Base-by-base conservation (phyloP, 1,140 invertebrate genomes). In the Cardiocondyla obscurior region DNA sequence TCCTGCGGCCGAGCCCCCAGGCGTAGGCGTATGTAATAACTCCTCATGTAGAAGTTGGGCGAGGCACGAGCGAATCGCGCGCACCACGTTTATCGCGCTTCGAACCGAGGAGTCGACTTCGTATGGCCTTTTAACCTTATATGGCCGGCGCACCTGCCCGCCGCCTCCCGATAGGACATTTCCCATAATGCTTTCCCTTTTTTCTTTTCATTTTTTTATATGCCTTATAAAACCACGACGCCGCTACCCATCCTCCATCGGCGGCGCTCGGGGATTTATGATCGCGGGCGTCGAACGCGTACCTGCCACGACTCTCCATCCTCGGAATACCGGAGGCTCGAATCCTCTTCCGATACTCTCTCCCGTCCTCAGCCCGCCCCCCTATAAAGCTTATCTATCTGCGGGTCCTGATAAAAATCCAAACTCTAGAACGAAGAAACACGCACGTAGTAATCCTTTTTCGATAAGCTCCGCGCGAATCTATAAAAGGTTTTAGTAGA, bases 101-200 rank as follows among this genome's bases (percentile, higher is more conserved):
- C 81, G 49, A 36, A 83, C 79, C 55, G 82, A 88, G 85, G 85
- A 88, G 87, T 57, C 69, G 82, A 85, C 69, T 81, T 73, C 84
- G 88, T 82, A 85, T 88, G 84, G 89, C 89, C 90, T 90, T 92
- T 92, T 91, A 91, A 91, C 90, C 91, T 91, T 91, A 91, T 91
- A 91, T 85, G 87, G 89, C 60, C 42, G 33, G 57, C 84, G 89
- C 91, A 92, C 90, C 89, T 91, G 90, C 89, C 85, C 83, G 53
- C 42, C 51, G 19, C 22, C 57, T 44, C 25, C 33, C 88, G 87
- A 87, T 89, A 88, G 81, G 85, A 90, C 89, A 88, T 84, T 89
- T 90, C 90, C 86, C 89, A 87, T 89, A 90, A 89, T 53, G 77
- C 67, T 77, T 82, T 81, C 83, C 30, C 60, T 81, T 74, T 53